These are phyloP conservation scores for Lophius piscatorius DNA, from an alignment of 2,113 vertebrate species.

Conservation along the genomic window DNA sequence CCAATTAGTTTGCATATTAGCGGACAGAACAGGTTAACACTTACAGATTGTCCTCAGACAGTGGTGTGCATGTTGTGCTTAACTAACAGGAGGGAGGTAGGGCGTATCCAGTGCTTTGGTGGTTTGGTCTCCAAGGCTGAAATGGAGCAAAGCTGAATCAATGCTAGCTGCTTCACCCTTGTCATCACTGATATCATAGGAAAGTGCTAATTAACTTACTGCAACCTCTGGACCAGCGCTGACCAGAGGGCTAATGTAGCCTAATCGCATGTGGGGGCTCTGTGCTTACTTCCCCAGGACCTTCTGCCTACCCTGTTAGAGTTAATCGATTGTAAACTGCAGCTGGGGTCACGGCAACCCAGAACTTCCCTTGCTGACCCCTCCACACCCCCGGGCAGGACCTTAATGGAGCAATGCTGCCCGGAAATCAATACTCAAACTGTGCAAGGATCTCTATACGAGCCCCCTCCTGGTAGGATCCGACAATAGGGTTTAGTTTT, in stretches of 20 bases:
- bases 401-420: slow-evolving; percentile 95
- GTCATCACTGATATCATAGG: slow-evolving; percentile 83
- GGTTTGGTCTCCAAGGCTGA: slow-evolving; percentile 70
- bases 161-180: slow-evolving; percentile 77
- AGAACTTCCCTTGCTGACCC: slow-evolving; percentile 89
- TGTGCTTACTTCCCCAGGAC: slow-evolving; percentile 88
- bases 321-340: slow-evolving; percentile 96
- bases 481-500: slow-evolving; percentile 84
- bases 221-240: slow-evolving; percentile 84
- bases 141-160: slow-evolving; percentile 81
- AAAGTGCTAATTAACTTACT: slow-evolving; percentile 86
- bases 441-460: slow-evolving; percentile 90
- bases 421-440: slow-evolving; percentile 96
- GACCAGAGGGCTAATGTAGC: slow-evolving; percentile 88
- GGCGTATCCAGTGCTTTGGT: slow-evolving; percentile 49
- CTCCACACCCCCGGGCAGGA: slow-evolving; percentile 84
- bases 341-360: slow-evolving; percentile 89
- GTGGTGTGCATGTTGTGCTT: slow-evolving; percentile 48
- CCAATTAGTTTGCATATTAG: slow-evolving; percentile 41
- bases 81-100: slow-evolving; percentile 35
- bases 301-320: slow-evolving; percentile 83
- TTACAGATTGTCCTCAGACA: slow-evolving; percentile 71
- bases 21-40: slow-evolving; percentile 12
- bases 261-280: slow-evolving; percentile 85
- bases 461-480: slow-evolving; percentile 80